These are phyloP conservation scores for Saimiri boliviensis DNA, from an alignment of 2,113 vertebrate species.

Conservation along the genomic window DNA sequence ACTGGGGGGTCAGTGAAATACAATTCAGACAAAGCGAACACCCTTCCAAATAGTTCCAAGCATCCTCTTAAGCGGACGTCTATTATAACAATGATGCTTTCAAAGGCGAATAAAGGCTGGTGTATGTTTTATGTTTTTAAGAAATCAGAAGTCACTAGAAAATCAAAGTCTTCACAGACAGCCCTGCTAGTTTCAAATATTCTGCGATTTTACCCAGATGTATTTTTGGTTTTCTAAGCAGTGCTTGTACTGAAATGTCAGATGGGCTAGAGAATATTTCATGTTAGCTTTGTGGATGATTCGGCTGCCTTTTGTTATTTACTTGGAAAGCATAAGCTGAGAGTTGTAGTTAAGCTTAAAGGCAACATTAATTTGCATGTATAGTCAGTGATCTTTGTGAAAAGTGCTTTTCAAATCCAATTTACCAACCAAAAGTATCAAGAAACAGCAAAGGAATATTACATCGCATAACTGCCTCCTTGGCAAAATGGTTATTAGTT, in stretches of 20 bases:
- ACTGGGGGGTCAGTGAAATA: slow-evolving; percentile 42
- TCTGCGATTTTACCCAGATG: slow-evolving; percentile 2
- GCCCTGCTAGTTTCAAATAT: slow-evolving; percentile 7
- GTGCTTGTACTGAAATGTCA: slow-evolving; percentile 18
- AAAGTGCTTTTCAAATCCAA: slow-evolving; percentile 44
- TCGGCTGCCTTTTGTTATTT: slow-evolving; percentile 31
- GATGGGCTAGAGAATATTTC: not conserved
- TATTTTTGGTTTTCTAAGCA: not conserved
- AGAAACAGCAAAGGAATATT: slow-evolving; percentile 2
- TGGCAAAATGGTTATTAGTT: slow-evolving; percentile 16
- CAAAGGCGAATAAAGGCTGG: slow-evolving; percentile 5
- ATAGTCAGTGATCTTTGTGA: slow-evolving; percentile 50
- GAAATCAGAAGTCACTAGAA: slow-evolving; percentile 41
- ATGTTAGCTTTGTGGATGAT: slow-evolving; percentile 31
- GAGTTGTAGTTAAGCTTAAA: slow-evolving; percentile 48
- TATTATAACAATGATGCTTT: slow-evolving; percentile 7
- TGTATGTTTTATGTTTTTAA: slow-evolving; percentile 16
- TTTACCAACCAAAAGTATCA: slow-evolving; percentile 1
- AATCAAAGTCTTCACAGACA: slow-evolving; percentile 60
- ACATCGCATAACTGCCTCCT: not conserved
- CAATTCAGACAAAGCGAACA: slow-evolving; percentile 48
- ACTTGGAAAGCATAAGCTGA: not conserved
- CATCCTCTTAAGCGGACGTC: slow-evolving; percentile 3
- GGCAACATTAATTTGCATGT: slow-evolving; percentile 43
- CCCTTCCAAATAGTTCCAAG: not conserved